Percentiles rank a stretch among this genome's conserved stretches.
phyloP scores from a whole-genome alignment of 2,797 vertebrate species.

The Sylvilagus floridanus region DNA sequence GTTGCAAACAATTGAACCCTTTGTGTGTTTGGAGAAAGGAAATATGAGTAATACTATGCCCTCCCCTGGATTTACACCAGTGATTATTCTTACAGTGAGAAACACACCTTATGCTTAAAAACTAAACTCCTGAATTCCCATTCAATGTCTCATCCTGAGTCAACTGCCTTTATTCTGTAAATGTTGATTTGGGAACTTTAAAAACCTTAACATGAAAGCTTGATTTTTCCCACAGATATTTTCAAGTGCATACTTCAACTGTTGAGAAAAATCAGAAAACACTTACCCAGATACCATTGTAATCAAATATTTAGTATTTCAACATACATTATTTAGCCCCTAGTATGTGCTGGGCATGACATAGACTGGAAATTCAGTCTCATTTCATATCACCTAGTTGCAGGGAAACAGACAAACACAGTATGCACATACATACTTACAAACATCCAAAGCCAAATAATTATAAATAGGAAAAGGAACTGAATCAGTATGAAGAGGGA shows the following conservation, averaged over 20 bases:
- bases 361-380: not conserved
- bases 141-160: not conserved
- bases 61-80: constrained; percentile 41
- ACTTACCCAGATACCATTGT: not conserved
- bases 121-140: not conserved
- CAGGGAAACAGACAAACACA: not conserved
- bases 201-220: not conserved
- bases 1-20: constrained; percentile 67
- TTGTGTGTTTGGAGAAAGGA: constrained; percentile 67
- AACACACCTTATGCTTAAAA: constrained; percentile 38
- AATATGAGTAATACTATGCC: constrained; percentile 56
- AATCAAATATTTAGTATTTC: not conserved
- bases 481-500: not conserved
- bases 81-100: constrained; percentile 51
- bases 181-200: constrained; percentile 11
- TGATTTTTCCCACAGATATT: not conserved
- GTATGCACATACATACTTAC: not conserved
- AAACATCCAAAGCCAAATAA: not conserved
- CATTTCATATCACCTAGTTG: not conserved
- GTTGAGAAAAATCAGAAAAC: constrained; percentile 5
- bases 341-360: not conserved
- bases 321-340: not conserved
- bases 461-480: not conserved
- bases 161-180: not conserved
- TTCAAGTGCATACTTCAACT: constrained; percentile 38